These are phyloP conservation scores for Netelia fuscicornis DNA, from an alignment of 2,888 invertebrate genomes.

Conservation along the genomic window DNA sequence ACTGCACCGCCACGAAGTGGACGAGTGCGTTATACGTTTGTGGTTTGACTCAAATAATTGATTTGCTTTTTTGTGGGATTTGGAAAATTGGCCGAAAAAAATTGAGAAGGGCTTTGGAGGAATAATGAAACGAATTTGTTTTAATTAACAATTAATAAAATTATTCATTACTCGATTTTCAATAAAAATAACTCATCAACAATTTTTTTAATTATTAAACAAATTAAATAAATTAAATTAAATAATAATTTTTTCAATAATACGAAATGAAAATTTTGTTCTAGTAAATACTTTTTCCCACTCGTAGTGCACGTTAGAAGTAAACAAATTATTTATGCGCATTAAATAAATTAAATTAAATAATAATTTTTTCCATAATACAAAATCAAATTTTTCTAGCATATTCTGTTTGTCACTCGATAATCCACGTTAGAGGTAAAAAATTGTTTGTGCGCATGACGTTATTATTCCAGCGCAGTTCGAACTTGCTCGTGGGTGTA, in stretches of 20 bases:
- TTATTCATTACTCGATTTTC: too few species aligned
- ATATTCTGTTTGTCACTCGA: background rate
- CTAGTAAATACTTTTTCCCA: background rate
- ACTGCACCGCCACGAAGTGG: background rate
- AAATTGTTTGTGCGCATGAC: conserved; percentile 19
- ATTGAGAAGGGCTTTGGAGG: too few species aligned
- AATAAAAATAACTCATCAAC: too few species aligned
- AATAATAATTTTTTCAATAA: background rate
- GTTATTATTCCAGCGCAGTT: conserved; percentile 32
- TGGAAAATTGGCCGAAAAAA: too few species aligned
- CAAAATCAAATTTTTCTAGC: background rate
- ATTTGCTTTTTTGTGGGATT: too few species aligned
- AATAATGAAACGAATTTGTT: too few species aligned
- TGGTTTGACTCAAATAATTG: too few species aligned
- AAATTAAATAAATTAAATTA: background rate
- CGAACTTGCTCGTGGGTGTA: conserved; percentile 27
- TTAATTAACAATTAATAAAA: too few species aligned
- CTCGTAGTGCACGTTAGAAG: background rate
- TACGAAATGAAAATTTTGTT: background rate
- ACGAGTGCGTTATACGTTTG: too few species aligned
- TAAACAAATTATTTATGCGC: conserved; percentile 6
- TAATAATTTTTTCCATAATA: background rate
- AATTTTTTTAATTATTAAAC: too few species aligned
- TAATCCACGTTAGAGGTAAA: conserved; percentile 3
- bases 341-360: background rate